Evolutionary conservation across 2,113 vertebrate genomes (phyloP).

Genomic region (Nothocercus julius): DNA sequence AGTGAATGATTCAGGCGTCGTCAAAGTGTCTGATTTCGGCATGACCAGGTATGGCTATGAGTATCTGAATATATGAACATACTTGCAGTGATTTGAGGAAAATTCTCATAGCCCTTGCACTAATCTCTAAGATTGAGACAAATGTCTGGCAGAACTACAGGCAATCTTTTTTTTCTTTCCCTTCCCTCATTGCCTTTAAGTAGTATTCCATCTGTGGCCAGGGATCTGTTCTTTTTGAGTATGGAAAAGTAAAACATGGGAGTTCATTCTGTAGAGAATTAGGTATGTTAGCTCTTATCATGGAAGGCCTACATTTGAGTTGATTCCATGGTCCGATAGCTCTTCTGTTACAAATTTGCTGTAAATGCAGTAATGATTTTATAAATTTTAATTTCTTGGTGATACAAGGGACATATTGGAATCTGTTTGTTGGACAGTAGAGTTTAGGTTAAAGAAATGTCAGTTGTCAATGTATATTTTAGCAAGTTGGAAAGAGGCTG

Average conservation of each 20-base stretch:
- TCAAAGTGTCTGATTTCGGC: conserved; percentile 96
- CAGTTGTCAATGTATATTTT: neutral
- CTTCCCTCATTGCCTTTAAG: neutral
- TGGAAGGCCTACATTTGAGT: neutral
- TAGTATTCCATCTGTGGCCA: neutral
- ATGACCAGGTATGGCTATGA: conserved; percentile 88
- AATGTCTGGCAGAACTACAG: neutral
- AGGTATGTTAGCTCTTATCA: neutral
- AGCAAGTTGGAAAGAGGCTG: neutral
- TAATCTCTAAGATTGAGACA: neutral
- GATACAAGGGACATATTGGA: neutral
- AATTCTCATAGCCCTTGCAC: neutral
- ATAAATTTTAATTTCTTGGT: neutral
- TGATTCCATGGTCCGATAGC: neutral
- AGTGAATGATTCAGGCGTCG: conserved; percentile 86
- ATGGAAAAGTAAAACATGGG: neutral
- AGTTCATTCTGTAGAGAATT: neutral
- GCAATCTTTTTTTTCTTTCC: neutral
- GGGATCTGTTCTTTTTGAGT: neutral
- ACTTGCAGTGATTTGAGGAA: neutral
- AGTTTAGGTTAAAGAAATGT: neutral
- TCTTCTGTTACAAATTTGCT: neutral
- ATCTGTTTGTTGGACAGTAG: neutral
- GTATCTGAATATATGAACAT: neutral
- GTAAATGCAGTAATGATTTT: neutral